These are phyloP conservation scores for Chaetodon trifasciatus DNA, from an alignment of 2,797 vertebrate genomes.

Conservation along the genomic window DNA sequence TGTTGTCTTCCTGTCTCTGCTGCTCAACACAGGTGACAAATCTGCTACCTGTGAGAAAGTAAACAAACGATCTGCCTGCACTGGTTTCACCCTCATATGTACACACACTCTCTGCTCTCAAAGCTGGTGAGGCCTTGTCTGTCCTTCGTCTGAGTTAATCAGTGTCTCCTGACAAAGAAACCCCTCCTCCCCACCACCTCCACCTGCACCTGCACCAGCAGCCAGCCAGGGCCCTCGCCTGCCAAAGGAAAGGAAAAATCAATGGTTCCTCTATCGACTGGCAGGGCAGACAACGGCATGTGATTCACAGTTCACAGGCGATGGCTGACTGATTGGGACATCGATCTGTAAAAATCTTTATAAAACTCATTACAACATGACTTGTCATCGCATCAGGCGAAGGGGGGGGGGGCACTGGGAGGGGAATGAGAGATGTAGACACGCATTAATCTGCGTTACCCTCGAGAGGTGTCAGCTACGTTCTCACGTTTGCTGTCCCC, in stretches of 20 bases:
- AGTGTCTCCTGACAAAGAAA: constrained; percentile 75
- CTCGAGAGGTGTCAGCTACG: constrained; percentile 48
- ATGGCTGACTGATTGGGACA: constrained; percentile 83
- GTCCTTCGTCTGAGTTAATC: constrained; percentile 80
- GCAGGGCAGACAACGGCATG: constrained; percentile 71
- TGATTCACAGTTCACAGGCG: constrained; percentile 82
- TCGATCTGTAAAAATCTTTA: constrained; percentile 87
- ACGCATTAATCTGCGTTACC: constrained; percentile 70
- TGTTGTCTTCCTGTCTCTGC: constrained; percentile 11
- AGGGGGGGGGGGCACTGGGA: background rate
- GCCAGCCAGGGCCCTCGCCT: constrained; percentile 15
- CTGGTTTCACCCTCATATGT: constrained; percentile 31
- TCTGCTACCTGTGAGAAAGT: constrained; percentile 71
- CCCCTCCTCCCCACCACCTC: background rate
- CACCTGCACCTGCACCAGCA: constrained; percentile 32
- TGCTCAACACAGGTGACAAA: constrained; percentile 37
- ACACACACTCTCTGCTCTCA: constrained; percentile 44
- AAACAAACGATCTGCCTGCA: constrained; percentile 59
- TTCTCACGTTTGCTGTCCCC: constrained; percentile 16
- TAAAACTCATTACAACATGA: constrained; percentile 84
- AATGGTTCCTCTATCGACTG: constrained; percentile 78
- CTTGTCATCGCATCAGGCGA: constrained; percentile 75
- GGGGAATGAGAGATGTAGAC: constrained; percentile 51
- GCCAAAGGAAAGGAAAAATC: constrained; percentile 76
- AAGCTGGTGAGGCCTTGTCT: constrained; percentile 63